Percentiles rank a stretch among this genome's conserved stretches.
Conservation (phyloP, 35 echinoderm and acorn worm genomes). For the Amphiura filiformis region DNA sequence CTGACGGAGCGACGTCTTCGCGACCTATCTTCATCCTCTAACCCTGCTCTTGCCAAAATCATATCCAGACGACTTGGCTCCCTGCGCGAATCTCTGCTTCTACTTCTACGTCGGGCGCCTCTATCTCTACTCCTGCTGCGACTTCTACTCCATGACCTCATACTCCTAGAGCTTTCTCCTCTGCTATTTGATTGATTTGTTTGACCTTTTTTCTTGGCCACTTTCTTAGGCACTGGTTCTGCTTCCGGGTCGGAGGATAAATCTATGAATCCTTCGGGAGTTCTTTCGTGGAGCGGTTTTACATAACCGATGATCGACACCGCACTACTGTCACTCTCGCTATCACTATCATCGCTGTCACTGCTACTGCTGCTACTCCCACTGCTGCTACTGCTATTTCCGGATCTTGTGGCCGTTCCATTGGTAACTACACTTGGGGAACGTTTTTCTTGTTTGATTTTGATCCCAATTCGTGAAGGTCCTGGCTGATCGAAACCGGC, state of each 20-base stretch:
- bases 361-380: neutral
- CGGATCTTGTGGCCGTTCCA: neutral
- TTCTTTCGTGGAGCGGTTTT: conserved; percentile 57
- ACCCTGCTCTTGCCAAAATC: neutral
- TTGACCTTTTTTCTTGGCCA: neutral
- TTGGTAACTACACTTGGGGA: neutral
- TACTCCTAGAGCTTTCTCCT: neutral
- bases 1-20: neutral
- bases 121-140: neutral
- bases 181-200: neutral
- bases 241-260: conserved; percentile 41
- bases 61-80: neutral
- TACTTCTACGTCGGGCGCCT: neutral
- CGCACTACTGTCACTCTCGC: conserved; percentile 51
- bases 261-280: conserved; percentile 55
- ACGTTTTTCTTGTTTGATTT: conserved; percentile 1
- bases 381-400: conserved; percentile 10
- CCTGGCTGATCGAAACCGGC: conserved; percentile 46
- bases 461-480: conserved; percentile 52
- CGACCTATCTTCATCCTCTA: neutral
- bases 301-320: conserved; percentile 72
- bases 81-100: neutral
- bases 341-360: conserved; percentile 8
- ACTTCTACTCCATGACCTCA: neutral
- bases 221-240: neutral